Evolutionary conservation across 2,113 vertebrate genomes (phyloP).

Genomic region (Quiscalus mexicanus): DNA sequence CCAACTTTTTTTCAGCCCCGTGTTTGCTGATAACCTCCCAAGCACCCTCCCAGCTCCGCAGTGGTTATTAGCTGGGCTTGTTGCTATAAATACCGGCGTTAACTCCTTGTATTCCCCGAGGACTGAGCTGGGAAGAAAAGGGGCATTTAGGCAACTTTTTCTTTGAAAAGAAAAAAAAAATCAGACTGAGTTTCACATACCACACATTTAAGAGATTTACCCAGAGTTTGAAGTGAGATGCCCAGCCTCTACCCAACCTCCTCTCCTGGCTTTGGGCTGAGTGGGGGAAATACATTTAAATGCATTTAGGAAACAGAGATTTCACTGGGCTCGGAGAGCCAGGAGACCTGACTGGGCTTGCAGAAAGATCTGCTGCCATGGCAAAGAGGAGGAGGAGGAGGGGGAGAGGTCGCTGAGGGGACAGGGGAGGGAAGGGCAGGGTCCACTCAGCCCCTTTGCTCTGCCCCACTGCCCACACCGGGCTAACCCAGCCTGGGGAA

Average conservation of each 20-base stretch:
- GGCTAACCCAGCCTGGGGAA: neutral
- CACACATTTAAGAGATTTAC: neutral
- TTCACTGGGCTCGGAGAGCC: neutral
- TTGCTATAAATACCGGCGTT: conserved; percentile 49
- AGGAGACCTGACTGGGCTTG: neutral
- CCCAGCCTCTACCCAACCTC: neutral
- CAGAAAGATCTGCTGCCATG: neutral
- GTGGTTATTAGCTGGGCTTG: conserved; percentile 58
- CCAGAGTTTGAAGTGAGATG: neutral
- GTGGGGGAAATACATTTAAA: neutral
- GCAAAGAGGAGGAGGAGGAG: neutral
- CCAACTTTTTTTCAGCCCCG: neutral
- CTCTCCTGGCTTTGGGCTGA: neutral
- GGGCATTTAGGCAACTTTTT: neutral
- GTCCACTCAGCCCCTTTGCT: neutral
- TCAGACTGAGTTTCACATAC: neutral
- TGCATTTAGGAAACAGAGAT: neutral
- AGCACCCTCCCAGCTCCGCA: neutral
- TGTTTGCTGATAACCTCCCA: conserved; percentile 51
- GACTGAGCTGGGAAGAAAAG: neutral
- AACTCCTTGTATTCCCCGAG: conserved; percentile 35
- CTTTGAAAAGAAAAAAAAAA: neutral
- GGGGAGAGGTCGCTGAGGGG: neutral
- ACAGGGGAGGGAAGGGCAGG: neutral
- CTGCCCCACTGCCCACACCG: neutral